Percentiles rank a stretch among this genome's conserved stretches.
phyloP scores from a whole-genome alignment of 1,140 invertebrate species.

The Nasonia vitripennis region DNA sequence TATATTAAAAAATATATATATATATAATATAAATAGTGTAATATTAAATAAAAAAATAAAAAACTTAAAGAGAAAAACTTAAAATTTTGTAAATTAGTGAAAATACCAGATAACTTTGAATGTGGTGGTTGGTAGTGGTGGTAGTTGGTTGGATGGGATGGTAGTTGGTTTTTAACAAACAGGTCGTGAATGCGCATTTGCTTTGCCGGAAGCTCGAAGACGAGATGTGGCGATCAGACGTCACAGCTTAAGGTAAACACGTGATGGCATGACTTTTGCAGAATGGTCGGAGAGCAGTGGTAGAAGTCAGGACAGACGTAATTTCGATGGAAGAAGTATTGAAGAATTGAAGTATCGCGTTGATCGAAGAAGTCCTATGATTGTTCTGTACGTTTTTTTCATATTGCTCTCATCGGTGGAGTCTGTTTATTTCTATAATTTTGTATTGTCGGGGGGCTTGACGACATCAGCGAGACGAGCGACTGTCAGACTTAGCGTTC shows the following conservation, averaged over 20 bases:
- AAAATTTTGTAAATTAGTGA: slow-evolving; percentile 73
- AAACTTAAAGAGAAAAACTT: slow-evolving; percentile 56
- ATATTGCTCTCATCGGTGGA: slow-evolving; percentile 67
- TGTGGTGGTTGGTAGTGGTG: slow-evolving; percentile 71
- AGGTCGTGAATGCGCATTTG: slow-evolving; percentile 73
- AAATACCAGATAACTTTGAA: slow-evolving; percentile 75
- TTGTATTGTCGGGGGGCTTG: slow-evolving; percentile 18
- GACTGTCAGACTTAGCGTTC: slow-evolving; percentile 59
- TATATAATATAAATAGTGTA: slow-evolving; percentile 45
- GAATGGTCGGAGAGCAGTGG: slow-evolving; percentile 67
- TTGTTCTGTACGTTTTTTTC: slow-evolving; percentile 38
- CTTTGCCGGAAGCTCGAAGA: slow-evolving; percentile 71
- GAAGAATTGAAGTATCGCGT: slow-evolving; percentile 44
- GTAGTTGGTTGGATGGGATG: slow-evolving; percentile 66
- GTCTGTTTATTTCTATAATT: slow-evolving; percentile 59
- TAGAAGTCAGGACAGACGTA: slow-evolving; percentile 68
- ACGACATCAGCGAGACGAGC: slow-evolving; percentile 56
- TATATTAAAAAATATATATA: slow-evolving; percentile 8
- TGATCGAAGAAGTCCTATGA: slow-evolving; percentile 45
- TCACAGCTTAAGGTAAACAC: slow-evolving; percentile 69
- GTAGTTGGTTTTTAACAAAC: slow-evolving; percentile 64
- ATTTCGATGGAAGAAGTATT: slow-evolving; percentile 65
- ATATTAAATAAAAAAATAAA: slow-evolving; percentile 42
- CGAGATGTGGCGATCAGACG: slow-evolving; percentile 67
- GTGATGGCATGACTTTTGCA: slow-evolving; percentile 67